These are phyloP conservation scores for Ochotona princeps DNA, from an alignment of 2,113 vertebrate species.

Conservation along the genomic window DNA sequence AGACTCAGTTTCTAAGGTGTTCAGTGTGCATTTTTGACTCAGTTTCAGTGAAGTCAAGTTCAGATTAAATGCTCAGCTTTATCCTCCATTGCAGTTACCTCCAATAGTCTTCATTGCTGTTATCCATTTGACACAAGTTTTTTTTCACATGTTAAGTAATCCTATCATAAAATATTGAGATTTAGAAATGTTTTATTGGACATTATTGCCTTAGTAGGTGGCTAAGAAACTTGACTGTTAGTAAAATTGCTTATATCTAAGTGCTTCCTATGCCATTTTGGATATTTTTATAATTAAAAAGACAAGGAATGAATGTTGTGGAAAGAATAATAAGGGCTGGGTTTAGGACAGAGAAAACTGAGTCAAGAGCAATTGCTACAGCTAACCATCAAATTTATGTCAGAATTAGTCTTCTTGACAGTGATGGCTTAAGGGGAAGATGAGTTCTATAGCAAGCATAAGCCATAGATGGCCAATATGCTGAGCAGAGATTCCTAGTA, in stretches of 20 bases:
- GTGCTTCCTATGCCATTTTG: neutral
- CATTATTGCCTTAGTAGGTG: neutral
- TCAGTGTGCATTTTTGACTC: too few species aligned
- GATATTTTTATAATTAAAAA: neutral
- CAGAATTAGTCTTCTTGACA: neutral
- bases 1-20: too few species aligned
- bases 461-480: neutral
- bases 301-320: neutral
- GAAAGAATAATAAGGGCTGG: neutral
- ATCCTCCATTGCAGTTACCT: too few species aligned
- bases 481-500: neutral
- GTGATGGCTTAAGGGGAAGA: neutral
- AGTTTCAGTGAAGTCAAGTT: neutral
- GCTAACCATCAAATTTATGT: neutral
- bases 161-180: neutral
- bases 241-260: neutral
- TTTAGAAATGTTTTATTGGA: neutral
- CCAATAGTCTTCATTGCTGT: neutral
- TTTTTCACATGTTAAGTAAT: neutral
- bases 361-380: neutral
- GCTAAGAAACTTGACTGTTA: neutral
- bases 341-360: neutral
- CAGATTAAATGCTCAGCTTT: neutral
- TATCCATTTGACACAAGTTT: neutral
- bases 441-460: neutral